These are phyloP conservation scores for Geotrupes spiniger DNA, from an alignment of 2,888 invertebrate species.

Conservation along the genomic window DNA sequence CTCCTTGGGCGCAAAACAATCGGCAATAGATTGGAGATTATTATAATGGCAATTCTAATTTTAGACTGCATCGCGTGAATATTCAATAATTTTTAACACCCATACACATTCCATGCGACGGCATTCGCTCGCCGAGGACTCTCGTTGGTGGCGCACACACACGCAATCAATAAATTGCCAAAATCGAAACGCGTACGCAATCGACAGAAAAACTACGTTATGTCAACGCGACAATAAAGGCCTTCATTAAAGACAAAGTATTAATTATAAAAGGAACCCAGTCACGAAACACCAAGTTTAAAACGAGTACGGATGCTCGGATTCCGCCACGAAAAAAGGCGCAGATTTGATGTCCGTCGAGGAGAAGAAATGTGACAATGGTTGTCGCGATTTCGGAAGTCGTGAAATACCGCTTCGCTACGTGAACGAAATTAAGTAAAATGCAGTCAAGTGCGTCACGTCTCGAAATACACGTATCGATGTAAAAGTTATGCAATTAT, in stretches of 20 bases:
- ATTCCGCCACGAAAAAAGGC: background rate
- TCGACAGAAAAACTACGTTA: constrained; percentile 3
- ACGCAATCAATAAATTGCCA: constrained; percentile 18
- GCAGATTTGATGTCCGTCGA: background rate
- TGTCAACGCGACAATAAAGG: constrained; percentile 1
- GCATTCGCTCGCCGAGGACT: too few species aligned
- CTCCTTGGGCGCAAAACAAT: too few species aligned
- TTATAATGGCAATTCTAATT: too few species aligned
- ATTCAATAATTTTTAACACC: too few species aligned
- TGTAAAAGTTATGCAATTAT: background rate
- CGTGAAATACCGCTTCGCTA: constrained; percentile 22
- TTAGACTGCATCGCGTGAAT: too few species aligned
- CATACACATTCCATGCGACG: too few species aligned
- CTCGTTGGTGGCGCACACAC: too few species aligned
- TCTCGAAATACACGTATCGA: background rate
- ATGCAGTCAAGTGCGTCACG: background rate
- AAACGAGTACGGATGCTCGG: background rate
- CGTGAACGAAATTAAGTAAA: constrained; percentile 22
- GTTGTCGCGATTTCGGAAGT: constrained; percentile 21
- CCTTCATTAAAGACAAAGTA: constrained; percentile 3
- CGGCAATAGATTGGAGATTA: too few species aligned
- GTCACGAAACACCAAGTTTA: background rate
- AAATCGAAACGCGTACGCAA: too few species aligned
- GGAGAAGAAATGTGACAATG: constrained; percentile 24
- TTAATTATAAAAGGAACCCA: constrained; percentile 6